Percentiles rank a stretch among this genome's conserved stretches.
Conservation (phyloP, 2,797 vertebrate species). For the Manis javanica region DNA sequence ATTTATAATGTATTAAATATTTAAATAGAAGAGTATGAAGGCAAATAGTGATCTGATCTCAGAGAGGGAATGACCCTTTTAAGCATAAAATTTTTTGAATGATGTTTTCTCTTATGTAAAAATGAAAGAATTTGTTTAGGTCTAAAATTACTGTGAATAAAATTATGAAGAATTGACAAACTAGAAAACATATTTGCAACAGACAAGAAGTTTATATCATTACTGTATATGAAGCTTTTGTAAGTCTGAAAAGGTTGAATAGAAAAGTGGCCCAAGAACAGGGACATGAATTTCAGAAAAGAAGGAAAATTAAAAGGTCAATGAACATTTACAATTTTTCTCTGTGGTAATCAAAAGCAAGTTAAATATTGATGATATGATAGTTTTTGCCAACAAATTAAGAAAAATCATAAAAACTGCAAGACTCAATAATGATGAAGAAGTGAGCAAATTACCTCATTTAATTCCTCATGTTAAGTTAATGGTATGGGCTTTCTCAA, state of each 20-base stretch:
- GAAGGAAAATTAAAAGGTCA: background rate
- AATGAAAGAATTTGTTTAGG: constrained; percentile 37
- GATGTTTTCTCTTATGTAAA: constrained; percentile 1
- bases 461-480: background rate
- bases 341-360: background rate
- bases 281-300: background rate
- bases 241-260: constrained; percentile 14
- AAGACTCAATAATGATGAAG: background rate
- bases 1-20: background rate
- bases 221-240: background rate
- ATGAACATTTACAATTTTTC: background rate
- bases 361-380: background rate
- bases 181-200: background rate
- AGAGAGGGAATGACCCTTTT: background rate
- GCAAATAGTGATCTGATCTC: background rate
- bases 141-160: constrained; percentile 25
- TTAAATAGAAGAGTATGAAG: constrained; percentile 34
- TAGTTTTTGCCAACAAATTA: constrained; percentile 12
- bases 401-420: constrained; percentile 36
- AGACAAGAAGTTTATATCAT: constrained; percentile 13
- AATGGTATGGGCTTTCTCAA: background rate
- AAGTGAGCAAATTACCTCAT: constrained; percentile 9
- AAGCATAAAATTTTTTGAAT: background rate
- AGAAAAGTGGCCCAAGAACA: constrained; percentile 5
- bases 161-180: constrained; percentile 22